Evolutionary conservation across 2,113 vertebrate genomes (phyloP).

Genomic region (Suncus etruscus): DNA sequence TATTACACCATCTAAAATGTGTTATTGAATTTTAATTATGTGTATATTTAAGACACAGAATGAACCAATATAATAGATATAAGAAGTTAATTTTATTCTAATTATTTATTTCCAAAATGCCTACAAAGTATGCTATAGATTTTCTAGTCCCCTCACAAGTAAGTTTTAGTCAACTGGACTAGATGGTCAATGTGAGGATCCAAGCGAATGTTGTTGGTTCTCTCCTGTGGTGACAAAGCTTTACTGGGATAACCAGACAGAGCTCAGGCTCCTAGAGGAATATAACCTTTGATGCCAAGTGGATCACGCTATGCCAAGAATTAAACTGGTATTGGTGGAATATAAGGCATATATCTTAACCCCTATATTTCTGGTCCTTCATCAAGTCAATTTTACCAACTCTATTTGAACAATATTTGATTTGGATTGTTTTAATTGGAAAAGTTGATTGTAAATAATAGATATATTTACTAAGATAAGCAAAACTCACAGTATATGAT

Average conservation of each 20-base stretch:
- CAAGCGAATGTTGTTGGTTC: no score
- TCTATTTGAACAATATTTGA: neutral
- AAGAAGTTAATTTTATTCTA: neutral
- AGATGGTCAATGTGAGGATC: no score
- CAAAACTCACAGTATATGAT: neutral
- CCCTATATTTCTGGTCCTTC: neutral
- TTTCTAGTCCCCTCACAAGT: no score
- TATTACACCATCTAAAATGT: conserved; percentile 10
- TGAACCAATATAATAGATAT: conserved; percentile 2
- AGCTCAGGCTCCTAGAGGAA: no score
- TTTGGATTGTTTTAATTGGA: no score
- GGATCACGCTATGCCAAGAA: no score
- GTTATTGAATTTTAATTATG: neutral
- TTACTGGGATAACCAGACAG: no score
- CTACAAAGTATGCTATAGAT: neutral
- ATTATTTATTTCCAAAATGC: neutral
- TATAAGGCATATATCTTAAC: no score
- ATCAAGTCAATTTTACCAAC: neutral
- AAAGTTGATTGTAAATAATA: neutral
- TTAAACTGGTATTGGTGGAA: no score
- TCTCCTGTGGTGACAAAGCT: no score
- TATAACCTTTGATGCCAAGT: no score
- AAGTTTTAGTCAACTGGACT: no score
- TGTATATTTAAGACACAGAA: conserved; percentile 6
- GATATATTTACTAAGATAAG: neutral